A percentile compares a stretch with the other conserved stretches of the same genome.
phyloP scores from a whole-genome alignment of 2,113 vertebrate species.

The Prionailurus viverrinus region DNA sequence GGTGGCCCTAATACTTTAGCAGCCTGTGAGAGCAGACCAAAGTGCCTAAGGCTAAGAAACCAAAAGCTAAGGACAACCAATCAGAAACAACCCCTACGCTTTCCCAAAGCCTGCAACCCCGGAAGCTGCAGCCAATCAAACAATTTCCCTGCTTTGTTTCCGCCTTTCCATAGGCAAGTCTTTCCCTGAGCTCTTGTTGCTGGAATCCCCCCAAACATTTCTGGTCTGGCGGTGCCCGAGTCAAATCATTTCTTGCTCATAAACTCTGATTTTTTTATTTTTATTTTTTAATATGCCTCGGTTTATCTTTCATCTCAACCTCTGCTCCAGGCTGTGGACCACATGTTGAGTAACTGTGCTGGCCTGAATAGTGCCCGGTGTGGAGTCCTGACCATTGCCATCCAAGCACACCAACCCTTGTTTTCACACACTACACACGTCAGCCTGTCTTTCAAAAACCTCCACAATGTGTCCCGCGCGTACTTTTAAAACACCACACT shows the following conservation, averaged over 20 bases:
- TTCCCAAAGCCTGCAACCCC: background rate
- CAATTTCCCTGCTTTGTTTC: background rate
- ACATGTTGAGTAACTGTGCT: background rate
- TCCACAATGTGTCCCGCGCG: background rate
- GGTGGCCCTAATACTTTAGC: background rate
- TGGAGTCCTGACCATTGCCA: background rate
- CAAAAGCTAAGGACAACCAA: background rate
- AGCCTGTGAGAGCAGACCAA: rapidly evolving
- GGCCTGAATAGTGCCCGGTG: background rate
- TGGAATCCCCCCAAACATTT: background rate
- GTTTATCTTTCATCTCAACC: background rate
- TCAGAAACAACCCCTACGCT: background rate
- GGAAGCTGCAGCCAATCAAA: background rate
- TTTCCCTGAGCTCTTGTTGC: background rate
- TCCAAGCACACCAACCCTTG: background rate
- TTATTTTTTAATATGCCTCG: background rate
- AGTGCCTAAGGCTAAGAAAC: background rate
- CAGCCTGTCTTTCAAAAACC: background rate
- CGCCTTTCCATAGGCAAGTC: background rate
- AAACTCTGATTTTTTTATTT: background rate
- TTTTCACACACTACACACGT: background rate
- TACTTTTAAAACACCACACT: background rate
- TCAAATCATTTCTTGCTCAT: background rate
- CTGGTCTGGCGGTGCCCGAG: background rate
- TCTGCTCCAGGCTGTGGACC: background rate